These are phyloP conservation scores for Pholis gunnellus DNA, from an alignment of 2,113 vertebrate genomes.

Conservation along the genomic window DNA sequence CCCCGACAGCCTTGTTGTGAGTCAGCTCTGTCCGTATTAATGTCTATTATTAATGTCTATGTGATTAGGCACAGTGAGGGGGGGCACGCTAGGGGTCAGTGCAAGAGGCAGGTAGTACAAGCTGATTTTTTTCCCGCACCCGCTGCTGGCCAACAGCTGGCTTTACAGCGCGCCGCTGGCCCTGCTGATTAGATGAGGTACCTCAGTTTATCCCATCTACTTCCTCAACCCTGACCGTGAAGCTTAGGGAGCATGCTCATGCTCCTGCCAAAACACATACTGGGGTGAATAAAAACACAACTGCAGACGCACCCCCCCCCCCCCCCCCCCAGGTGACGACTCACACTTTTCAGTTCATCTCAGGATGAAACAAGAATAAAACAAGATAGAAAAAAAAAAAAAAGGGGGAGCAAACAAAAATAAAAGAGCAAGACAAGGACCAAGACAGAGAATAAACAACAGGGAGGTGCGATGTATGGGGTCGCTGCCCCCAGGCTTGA, in stretches of 20 bases:
- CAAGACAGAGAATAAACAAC: constrained; percentile 15
- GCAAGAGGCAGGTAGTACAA: constrained; percentile 70
- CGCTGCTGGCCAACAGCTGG: constrained; percentile 72
- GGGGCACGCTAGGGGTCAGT: constrained; percentile 68
- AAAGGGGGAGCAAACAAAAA: constrained; percentile 5
- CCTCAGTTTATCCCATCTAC: constrained; percentile 53
- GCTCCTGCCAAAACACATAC: constrained; percentile 59
- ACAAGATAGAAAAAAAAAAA: background rate
- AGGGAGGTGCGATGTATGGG: constrained; percentile 42
- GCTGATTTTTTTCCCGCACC: constrained; percentile 53
- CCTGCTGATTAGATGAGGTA: constrained; percentile 68
- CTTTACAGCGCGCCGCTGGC: constrained; percentile 55
- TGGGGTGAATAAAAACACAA: constrained; percentile 40
- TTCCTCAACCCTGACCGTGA: constrained; percentile 54
- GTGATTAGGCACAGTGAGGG: constrained; percentile 64
- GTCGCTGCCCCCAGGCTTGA: constrained; percentile 61
- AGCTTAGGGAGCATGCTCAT: constrained; percentile 58
- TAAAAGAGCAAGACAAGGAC: constrained; percentile 11
- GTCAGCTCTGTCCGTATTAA: constrained; percentile 69
- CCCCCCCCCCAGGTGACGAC: background rate
- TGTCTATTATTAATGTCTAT: constrained; percentile 76
- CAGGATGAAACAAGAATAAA: constrained; percentile 3
- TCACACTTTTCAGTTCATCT: constrained; percentile 39
- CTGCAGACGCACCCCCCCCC: constrained; percentile 6
- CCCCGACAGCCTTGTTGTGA: constrained; percentile 59